Evolutionary conservation across 92 coral and sea anemone species (phyloP).

Genomic region (Zoanthus sansibaricus): DNA sequence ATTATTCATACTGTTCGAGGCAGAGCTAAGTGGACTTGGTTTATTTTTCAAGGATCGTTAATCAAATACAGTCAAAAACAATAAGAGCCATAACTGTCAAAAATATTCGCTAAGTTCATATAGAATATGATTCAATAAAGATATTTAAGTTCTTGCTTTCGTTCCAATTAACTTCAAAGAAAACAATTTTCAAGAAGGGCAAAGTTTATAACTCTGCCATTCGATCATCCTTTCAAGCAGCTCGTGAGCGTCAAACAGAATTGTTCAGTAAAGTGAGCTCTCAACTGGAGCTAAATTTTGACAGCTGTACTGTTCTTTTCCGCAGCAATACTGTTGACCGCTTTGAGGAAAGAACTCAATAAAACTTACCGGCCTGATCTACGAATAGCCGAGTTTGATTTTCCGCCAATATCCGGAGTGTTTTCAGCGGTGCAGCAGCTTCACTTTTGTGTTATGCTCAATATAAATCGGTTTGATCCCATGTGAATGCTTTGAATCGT

Average conservation of each 20-base stretch:
- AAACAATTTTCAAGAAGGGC: not conserved
- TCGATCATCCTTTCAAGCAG: not conserved
- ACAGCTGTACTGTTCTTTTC: slow-evolving; percentile 51
- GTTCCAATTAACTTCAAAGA: not conserved
- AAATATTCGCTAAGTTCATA: not conserved
- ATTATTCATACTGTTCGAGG: not conserved
- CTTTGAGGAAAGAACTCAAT: slow-evolving; percentile 8
- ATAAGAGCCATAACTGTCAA: not conserved
- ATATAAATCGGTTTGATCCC: slow-evolving; percentile 20
- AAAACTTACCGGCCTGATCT: slow-evolving; percentile 33
- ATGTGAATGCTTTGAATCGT: slow-evolving; percentile 41
- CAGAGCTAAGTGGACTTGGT: not conserved
- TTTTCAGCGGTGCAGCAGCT: not conserved
- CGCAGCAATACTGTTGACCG: not conserved
- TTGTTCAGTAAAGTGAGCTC: not conserved
- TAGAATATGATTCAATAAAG: not conserved
- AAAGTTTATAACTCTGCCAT: not conserved
- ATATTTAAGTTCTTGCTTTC: not conserved
- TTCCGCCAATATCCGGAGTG: slow-evolving; percentile 30
- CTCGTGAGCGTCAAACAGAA: slow-evolving; percentile 25
- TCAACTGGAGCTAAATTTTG: not conserved
- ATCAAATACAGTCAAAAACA: slow-evolving; percentile 24
- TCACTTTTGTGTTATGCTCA: slow-evolving; percentile 3
- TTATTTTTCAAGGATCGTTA: slow-evolving; percentile 23
- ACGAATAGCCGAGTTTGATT: slow-evolving; percentile 2